Evolutionary conservation across 2,888 invertebrate genomes (phyloP), one percentile per base, ranked within the genome.

Genomic region (Brenthis hecate): DNA sequence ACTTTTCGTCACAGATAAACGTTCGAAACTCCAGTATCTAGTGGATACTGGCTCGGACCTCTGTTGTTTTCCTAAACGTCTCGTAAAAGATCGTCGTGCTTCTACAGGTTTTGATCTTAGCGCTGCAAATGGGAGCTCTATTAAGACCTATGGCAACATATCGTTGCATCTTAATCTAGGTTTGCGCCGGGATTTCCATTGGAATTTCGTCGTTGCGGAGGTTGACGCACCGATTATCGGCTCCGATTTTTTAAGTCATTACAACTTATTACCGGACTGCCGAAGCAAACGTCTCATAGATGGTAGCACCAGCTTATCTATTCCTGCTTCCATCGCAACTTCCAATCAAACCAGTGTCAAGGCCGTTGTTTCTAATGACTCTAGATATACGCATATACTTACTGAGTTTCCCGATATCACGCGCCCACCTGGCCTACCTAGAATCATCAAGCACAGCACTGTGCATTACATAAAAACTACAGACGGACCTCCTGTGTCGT

Each of bases 201-300:
- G 71, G 72, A 51, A 51, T 28, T 71, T 73, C 28, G 58, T 70
- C 6, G 56, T 72, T 6, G 72, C 70, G 3, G 71, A 74, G 16
- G 70, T 74, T 13, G 51, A 13, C 16, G 58, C 53, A 14, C 66
- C 71, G 6, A 72, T 74, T 6, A 70, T 72, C 14, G 73, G 73
- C 1, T 61, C 63, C 3, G 70, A 71, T 50, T 71, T 72, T 50
- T 55, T 72, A n/a, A 43, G 57, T 1, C 62, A 72, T 16, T 71
- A 69, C 19, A 61, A 68, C 23, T 47, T 73, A 13, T 32, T 73
- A 23, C 69, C 32, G 3, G 61, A 61, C 28, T 61, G 50, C n/a
- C 13, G 53, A n/a, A 11, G 19, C 32, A 19, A 53, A n/a, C 13
- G 32, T 0, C 6, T 61, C 14, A 19, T 61, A 14, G 61, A 61